A percentile compares a stretch with the other conserved stretches of the same genome.
phyloP scores from a whole-genome alignment of 2,113 vertebrate genomes.

The Prinia subflava region DNA sequence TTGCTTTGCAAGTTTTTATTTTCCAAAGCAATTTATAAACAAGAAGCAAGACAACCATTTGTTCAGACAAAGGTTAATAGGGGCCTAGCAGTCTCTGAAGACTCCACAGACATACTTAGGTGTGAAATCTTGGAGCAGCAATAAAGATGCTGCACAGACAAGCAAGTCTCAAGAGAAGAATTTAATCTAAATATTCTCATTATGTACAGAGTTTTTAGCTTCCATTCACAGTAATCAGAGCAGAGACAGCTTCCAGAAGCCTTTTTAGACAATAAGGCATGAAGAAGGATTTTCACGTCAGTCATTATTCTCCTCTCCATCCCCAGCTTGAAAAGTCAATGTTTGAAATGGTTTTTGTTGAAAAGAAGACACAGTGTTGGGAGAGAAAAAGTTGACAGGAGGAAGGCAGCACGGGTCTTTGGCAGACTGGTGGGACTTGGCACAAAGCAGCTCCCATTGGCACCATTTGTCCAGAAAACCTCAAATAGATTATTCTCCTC shows the following conservation, averaged over 20 bases:
- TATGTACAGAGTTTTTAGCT: conserved; percentile 26
- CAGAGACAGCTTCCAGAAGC: conserved; percentile 23
- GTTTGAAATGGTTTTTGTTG: not conserved
- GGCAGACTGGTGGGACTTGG: conserved; percentile 42
- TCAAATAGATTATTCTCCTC: conserved; percentile 29
- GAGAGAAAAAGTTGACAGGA: conserved; percentile 19
- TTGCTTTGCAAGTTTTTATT: conserved; percentile 18
- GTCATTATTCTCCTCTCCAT: conserved; percentile 7
- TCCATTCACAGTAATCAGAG: conserved; percentile 12
- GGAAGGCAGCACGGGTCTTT: conserved; percentile 25
- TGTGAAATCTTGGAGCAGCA: not conserved
- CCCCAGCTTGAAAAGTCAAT: not conserved
- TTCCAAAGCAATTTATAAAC: conserved; percentile 12
- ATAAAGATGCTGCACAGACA: conserved; percentile 23
- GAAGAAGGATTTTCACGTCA: conserved; percentile 50
- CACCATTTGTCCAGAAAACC: conserved; percentile 20
- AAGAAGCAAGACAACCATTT: conserved; percentile 5
- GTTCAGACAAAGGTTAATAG: conserved; percentile 53
- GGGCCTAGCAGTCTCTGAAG: not conserved
- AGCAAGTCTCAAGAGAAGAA: not conserved
- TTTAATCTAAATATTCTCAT: conserved; percentile 54
- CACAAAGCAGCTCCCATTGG: conserved; percentile 30
- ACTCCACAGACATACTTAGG: not conserved
- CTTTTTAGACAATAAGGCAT: conserved; percentile 36
- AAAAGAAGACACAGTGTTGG: not conserved